Evolutionary conservation across 2,113 vertebrate genomes (phyloP).

Genomic region (Helogale parvula): DNA sequence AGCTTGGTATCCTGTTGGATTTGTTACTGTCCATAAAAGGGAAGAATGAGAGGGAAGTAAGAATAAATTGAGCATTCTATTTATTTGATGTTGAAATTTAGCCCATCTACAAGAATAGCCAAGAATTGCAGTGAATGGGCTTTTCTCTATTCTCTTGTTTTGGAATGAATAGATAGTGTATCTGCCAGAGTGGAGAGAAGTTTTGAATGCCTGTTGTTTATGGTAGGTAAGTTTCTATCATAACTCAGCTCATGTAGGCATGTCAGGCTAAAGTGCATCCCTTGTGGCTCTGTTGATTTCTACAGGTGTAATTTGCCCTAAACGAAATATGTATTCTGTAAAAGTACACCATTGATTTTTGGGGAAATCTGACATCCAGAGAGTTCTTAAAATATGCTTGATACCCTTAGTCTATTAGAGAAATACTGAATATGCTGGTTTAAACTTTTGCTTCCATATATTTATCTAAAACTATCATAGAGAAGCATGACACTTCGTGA

Average conservation of each 20-base stretch:
- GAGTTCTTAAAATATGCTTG: conserved; percentile 56
- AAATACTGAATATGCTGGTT: conserved; percentile 48
- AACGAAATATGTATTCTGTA: conserved; percentile 63
- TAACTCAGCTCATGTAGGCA: conserved; percentile 51
- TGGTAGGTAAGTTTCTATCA: conserved; percentile 60
- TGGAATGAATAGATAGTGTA: conserved; percentile 45
- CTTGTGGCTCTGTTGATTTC: conserved; percentile 58
- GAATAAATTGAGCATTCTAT: conserved; percentile 53
- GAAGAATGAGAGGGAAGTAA: conserved; percentile 30
- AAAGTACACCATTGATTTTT: conserved; percentile 17
- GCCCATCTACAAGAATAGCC: background rate
- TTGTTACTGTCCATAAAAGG: background rate
- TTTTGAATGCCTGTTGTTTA: conserved; percentile 46
- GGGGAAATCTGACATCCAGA: conserved; percentile 26
- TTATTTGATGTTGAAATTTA: conserved; percentile 62
- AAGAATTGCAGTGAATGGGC: conserved; percentile 21
- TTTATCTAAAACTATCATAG: conserved; percentile 44
- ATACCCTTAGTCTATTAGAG: background rate
- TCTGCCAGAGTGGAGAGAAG: conserved; percentile 24
- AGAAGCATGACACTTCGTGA: conserved; percentile 13
- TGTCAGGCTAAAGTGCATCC: conserved; percentile 48
- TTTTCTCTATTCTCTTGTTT: conserved; percentile 41
- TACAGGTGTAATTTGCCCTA: conserved; percentile 61
- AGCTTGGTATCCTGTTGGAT: conserved; percentile 44
- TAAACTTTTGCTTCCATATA: conserved; percentile 38